phyloP scores from a whole-genome alignment of 1,140 invertebrate species.

The Plutomurus gul region DNA sequence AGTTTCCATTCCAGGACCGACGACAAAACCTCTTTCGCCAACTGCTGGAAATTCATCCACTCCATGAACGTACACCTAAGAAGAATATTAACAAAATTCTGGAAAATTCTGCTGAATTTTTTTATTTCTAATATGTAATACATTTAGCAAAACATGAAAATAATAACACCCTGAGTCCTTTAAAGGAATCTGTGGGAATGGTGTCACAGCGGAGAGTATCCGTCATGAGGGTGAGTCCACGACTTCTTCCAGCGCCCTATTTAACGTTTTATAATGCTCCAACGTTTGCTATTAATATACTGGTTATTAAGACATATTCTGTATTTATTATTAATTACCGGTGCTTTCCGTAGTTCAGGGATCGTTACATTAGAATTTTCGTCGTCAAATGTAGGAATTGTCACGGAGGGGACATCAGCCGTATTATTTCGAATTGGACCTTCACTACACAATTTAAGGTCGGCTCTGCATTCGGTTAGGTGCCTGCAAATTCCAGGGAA shows the following conservation, averaged over 20 bases:
- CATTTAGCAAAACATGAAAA: neutral
- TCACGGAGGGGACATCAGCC: neutral
- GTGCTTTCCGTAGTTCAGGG: neutral
- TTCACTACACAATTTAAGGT: conserved; percentile 45
- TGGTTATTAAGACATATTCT: neutral
- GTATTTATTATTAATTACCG: neutral
- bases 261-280: neutral
- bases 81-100: neutral
- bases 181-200: conserved; percentile 52
- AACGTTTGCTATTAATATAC: neutral
- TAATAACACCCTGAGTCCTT: conserved; percentile 42
- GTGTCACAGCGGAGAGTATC: conserved; percentile 51
- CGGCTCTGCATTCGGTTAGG: conserved; percentile 42
- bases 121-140: neutral
- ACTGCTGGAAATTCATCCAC: conserved; percentile 53
- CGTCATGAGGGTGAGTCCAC: conserved; percentile 52
- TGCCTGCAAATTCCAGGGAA: conserved; percentile 43
- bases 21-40: conserved; percentile 51
- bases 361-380: neutral
- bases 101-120: neutral
- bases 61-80: conserved; percentile 50
- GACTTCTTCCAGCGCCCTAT: conserved; percentile 51
- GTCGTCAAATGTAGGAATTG: neutral
- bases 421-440: neutral
- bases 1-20: conserved; percentile 50